Base-by-base conservation (phyloP, 2,113 vertebrate species). In the Sinocyclocheilus anophthalmus region DNA sequence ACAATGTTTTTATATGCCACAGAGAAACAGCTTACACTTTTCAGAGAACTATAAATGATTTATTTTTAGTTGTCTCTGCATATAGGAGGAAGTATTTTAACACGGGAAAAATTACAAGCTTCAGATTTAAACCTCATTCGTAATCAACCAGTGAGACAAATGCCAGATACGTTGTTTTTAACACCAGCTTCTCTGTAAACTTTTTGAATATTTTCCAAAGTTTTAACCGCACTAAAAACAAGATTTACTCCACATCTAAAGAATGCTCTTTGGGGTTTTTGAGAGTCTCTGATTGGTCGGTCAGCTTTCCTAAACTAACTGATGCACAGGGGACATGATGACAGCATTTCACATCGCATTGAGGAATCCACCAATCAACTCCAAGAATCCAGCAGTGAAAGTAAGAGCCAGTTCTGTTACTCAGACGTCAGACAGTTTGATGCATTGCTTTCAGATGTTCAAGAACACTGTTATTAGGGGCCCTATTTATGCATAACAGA, bases 291-390 rank as follows among this genome's bases (percentile, higher is more conserved):
- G 42, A 24, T 63, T 70, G 84, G 59, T 85, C 10, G 48, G 12
- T 81, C 59, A 26, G 79, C 39, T 78, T 94, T 83, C 95, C 96
- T 97, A 96, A 92, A 96, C 95, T 69, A 10, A 48, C 4, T 14
- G 70, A 87, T 87, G 94, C 91, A 97, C 93, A 93, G 96, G 96
- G 20, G 95, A 97, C 84, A 93, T 96, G 94, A 94, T 96, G 50
- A 91, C 94, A 5, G 96, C 96, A 0, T 95, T 97, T 88, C 96
- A 96, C 0, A 90, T 94, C 0, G 96, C 94, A 63, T 89, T 97
- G 80, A 88, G 92, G 90, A 95, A 95, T 89, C 92, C 94, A 50
- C 95, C 96, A 0, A 88, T 92, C 70, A 93, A 90, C 93, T 91
- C 88, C 76, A 95, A 95, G 94, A 97, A 91, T 91, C 94, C 92